Conservation (phyloP, 2,113 vertebrate species). For the Podocnemis expansa region DNA sequence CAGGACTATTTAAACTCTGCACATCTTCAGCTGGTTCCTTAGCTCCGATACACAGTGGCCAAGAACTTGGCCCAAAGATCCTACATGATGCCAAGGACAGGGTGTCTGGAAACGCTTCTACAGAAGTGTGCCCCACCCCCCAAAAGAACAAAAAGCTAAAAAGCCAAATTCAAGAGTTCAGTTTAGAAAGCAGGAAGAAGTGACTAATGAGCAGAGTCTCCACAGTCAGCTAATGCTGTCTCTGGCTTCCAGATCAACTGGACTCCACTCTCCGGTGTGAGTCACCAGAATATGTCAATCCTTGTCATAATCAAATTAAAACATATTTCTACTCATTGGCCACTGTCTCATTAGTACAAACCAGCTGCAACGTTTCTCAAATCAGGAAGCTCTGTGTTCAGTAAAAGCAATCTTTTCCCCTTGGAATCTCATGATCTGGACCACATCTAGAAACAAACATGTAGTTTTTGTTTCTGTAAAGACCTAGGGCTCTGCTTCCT, state of each 20-base stretch:
- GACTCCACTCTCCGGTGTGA: neutral
- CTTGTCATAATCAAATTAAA: neutral
- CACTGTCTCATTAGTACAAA: neutral
- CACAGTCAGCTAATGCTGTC: neutral
- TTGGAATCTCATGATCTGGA: neutral
- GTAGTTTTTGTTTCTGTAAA: neutral
- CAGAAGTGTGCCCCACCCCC: neutral
- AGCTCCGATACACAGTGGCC: neutral
- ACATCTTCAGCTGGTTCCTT: neutral
- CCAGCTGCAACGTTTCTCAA: neutral
- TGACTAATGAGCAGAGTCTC: neutral
- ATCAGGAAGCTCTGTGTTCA: neutral
- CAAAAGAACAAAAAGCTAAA: neutral
- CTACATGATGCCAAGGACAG: neutral
- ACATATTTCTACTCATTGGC: neutral
- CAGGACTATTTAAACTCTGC: neutral
- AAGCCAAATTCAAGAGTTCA: neutral
- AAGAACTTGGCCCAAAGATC: neutral
- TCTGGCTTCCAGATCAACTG: neutral
- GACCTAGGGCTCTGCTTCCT: neutral
- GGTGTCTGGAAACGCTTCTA: neutral
- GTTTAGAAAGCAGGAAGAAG: neutral
- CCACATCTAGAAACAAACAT: neutral
- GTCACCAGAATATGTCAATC: neutral
- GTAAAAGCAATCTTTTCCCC: neutral